Evolutionary conservation across 2,888 invertebrate species (phyloP), one percentile per base, ranked within the genome.

Genomic region (Anthoptus insignis): DNA sequence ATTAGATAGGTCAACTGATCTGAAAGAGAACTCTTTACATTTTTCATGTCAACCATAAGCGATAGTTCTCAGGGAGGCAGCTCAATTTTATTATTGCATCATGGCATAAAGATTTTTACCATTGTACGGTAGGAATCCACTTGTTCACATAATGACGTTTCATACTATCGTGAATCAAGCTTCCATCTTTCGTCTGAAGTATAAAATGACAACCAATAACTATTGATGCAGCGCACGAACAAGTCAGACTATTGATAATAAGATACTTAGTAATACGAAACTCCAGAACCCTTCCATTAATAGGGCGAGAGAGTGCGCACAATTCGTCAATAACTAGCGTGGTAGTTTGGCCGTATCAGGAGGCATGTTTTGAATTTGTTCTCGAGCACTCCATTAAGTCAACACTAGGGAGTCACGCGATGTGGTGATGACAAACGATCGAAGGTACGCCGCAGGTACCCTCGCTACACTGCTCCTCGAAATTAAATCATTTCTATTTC

Each of bases 401-500:
- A 88, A 89, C 86, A 88, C 83, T 77, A 76, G 72, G 73, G 70
- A 78, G 86, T 87, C 90, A 90, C 90, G 90, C 89, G 84, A 89
- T 81, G 81, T 64, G 70, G 53, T 78, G 80, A 82, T 87, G 85
- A 80, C 79, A 81, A 81, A 83, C 80, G 76, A 73, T 66, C 70
- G 66, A 67, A 64, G 69, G 50, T 68, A 59, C 67, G 72, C 76
- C 74, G 67, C 76, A 72, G 67, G 73, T 71, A 68, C 73, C 71
- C 79, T 82, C 86, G 86, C 86, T 82, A 77, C 45, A 68, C 79
- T 80, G 75, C 78, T 85, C 84, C 86, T 83, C 84, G 76, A 86
- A 91, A 91, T 91, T 87, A 90, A 91, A 91, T 89, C 87, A 91
- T 91, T 89, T 88, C 87, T 86, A 84, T 87, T 89, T 87, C 77